phyloP scores from a whole-genome alignment of 2,888 invertebrate species.

The Ophion costatus region DNA sequence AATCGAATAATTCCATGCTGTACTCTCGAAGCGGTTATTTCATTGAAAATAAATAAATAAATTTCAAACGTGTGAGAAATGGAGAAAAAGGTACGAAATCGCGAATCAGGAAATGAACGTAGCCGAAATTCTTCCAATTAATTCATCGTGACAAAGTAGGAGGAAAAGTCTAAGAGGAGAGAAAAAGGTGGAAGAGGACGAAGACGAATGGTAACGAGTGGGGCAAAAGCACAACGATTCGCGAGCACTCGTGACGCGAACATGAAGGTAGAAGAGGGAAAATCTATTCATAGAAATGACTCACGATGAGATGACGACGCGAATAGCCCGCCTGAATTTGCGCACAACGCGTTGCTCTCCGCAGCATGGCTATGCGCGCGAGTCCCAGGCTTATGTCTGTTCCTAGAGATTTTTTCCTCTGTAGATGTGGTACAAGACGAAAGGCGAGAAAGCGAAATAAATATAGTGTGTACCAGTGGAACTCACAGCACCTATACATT shows the following conservation, averaged over 20 bases:
- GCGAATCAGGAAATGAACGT: constrained; percentile 46
- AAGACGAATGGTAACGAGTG: constrained; percentile 50
- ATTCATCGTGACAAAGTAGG: constrained; percentile 29
- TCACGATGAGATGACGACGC: constrained; percentile 79
- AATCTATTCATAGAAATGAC: constrained; percentile 79
- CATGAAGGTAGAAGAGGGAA: constrained; percentile 66
- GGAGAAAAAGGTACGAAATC: constrained; percentile 26
- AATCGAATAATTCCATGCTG: neutral
- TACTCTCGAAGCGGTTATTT: neutral
- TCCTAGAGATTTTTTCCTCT: constrained; percentile 49
- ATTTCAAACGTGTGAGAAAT: neutral
- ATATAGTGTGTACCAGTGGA: neutral
- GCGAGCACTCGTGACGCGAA: constrained; percentile 35
- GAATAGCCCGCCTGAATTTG: constrained; percentile 80
- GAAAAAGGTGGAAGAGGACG: constrained; percentile 24
- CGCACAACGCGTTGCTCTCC: constrained; percentile 73
- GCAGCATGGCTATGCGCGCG: constrained; percentile 58
- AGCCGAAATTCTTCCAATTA: constrained; percentile 47
- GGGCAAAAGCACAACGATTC: constrained; percentile 56
- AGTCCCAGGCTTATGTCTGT: constrained; percentile 15
- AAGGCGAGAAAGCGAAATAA: constrained; percentile 43
- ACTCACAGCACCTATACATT: neutral
- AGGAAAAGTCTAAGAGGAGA: constrained; percentile 22
- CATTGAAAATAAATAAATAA: neutral
- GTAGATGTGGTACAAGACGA: constrained; percentile 32